These are phyloP conservation scores for Thalassophryne amazonica DNA, from an alignment of 2,797 vertebrate species.

Conservation along the genomic window DNA sequence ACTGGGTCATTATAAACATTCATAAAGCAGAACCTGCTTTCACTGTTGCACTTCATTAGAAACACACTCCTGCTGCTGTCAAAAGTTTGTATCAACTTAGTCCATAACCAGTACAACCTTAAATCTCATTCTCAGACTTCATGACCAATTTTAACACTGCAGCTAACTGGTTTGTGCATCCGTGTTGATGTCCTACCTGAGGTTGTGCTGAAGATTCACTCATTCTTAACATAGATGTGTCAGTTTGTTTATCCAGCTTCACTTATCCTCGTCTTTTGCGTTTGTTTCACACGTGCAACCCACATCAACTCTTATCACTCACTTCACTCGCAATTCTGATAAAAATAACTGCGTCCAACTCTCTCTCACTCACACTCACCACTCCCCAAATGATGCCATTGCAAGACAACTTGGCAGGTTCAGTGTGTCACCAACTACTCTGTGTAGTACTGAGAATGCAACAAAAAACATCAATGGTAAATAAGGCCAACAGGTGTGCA, in stretches of 20 bases:
- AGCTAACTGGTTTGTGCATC: no score
- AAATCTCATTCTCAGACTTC: no score
- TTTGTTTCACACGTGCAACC: slow-evolving; percentile 20
- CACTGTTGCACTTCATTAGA: no score
- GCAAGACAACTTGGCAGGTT: neutral
- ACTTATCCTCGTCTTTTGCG: slow-evolving; percentile 37
- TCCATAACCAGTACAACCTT: no score
- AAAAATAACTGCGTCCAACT: slow-evolving; percentile 56
- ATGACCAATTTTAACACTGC: no score
- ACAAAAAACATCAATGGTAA: no score
- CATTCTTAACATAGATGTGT: slow-evolving; percentile 51
- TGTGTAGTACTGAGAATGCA: no score
- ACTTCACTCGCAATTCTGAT: slow-evolving; percentile 70
- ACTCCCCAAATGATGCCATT: slow-evolving; percentile 16
- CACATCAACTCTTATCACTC: slow-evolving; percentile 68
- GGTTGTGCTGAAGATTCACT: slow-evolving; percentile 46
- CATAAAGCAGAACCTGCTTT: no score
- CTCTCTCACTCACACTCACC: slow-evolving; percentile 14
- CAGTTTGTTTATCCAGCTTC: slow-evolving; percentile 14
- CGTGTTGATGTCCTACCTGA: slow-evolving; percentile 66
- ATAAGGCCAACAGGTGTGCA: neutral
- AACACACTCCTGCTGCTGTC: no score
- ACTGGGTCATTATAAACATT: no score
- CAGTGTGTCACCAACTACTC: neutral
- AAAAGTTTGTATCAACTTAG: no score